Conservation (phyloP, 2,113 vertebrate species). For the Gobius niger region DNA sequence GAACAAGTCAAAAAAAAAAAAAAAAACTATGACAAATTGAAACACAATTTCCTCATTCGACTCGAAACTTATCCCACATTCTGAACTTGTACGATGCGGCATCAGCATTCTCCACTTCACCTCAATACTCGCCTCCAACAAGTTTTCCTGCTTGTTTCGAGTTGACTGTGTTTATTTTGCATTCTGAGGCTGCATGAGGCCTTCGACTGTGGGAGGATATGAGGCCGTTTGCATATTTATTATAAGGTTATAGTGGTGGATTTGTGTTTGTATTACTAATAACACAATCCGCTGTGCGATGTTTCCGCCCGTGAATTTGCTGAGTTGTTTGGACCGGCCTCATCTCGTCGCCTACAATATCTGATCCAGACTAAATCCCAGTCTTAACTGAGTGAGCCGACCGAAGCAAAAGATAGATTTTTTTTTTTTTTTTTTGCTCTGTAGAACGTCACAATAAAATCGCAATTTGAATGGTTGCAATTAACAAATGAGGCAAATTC, state of each 20-base stretch:
- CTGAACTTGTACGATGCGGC: not conserved
- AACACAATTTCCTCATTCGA: not conserved
- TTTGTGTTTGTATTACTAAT: conserved; percentile 4
- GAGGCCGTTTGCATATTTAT: conserved; percentile 1
- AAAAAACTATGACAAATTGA: not conserved
- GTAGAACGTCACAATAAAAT: not conserved
- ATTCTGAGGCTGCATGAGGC: not conserved
- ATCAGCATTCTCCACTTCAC: not conserved
- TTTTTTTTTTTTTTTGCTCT: not conserved
- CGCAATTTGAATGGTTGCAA: no score
- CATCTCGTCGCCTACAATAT: conserved; percentile 35
- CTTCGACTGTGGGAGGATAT: not conserved
- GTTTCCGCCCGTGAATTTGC: not conserved
- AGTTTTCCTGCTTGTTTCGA: not conserved
- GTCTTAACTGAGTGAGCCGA: conserved; percentile 28
- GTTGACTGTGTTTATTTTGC: conserved; percentile 8
- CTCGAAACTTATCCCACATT: not conserved
- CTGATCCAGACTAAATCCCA: conserved; percentile 47
- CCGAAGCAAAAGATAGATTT: conserved; percentile 5
- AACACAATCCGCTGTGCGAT: conserved; percentile 3
- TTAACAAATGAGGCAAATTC: no score
- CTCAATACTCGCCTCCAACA: not conserved
- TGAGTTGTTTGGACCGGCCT: conserved; percentile 25
- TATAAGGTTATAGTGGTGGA: conserved; percentile 4
- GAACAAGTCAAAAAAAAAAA: not conserved